A percentile compares a stretch with the other conserved stretches of the same genome.
Evolutionary conservation across 2,888 invertebrate species (phyloP).

Genomic region (Cotesia congregata): DNA sequence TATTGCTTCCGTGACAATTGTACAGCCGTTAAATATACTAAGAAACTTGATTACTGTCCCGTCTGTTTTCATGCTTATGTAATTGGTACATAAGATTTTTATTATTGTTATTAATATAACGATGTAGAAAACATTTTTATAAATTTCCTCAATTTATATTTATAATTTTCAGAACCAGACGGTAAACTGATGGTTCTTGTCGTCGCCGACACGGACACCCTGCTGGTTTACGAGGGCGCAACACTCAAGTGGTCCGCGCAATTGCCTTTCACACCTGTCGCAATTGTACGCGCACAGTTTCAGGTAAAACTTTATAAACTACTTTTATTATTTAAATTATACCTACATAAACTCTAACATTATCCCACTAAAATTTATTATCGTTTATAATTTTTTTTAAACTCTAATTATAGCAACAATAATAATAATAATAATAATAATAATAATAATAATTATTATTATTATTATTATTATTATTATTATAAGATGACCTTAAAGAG

Average conservation of each 20-base stretch:
- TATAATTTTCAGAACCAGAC: conserved; percentile 75
- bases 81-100: conserved; percentile 70
- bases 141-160: not conserved
- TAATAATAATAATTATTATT: no score
- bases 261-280: conserved; percentile 81
- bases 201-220: conserved; percentile 84
- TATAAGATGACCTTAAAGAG: not conserved
- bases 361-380: no score
- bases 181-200: conserved; percentile 82
- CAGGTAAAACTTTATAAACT: conserved; percentile 67
- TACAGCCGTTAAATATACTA: conserved; percentile 80
- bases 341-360: not conserved
- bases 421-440: no score
- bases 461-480: not conserved
- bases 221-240: conserved; percentile 88
- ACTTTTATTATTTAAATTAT: not conserved
- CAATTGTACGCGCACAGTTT: conserved; percentile 81
- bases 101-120: not conserved
- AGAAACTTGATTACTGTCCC: conserved; percentile 88
- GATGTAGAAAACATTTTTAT: not conserved
- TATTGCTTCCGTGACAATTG: conserved; percentile 87
- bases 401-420: no score
- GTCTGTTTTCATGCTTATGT: conserved; percentile 82
- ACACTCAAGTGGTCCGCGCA: conserved; percentile 92
- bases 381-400: no score